phyloP scores from a whole-genome alignment of 2,888 invertebrate species.

The Dasysyrphus tricinctus region DNA sequence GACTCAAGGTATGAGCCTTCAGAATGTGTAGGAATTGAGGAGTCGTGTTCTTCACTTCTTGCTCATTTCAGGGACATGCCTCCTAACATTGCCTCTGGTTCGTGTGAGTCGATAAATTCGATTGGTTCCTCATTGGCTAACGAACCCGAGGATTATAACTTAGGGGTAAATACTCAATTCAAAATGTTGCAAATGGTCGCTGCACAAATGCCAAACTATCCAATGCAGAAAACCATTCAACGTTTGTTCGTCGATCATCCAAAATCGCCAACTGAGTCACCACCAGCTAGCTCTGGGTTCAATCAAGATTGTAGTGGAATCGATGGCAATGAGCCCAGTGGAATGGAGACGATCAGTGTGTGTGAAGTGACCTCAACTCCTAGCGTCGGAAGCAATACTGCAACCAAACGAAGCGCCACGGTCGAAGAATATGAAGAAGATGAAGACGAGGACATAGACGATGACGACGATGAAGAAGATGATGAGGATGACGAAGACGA shows the following conservation, averaged over 20 bases:
- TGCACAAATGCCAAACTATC: constrained; percentile 80
- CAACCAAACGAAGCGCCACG: constrained; percentile 69
- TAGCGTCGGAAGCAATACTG: constrained; percentile 56
- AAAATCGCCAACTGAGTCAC: constrained; percentile 83
- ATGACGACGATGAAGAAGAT: constrained; percentile 80
- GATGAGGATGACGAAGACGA: constrained; percentile 80
- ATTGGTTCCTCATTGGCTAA: constrained; percentile 74
- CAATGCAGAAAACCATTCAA: constrained; percentile 79
- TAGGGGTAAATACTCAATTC: constrained; percentile 78
- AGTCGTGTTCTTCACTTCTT: constrained; percentile 66
- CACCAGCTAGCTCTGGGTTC: constrained; percentile 73
- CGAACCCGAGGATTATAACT: constrained; percentile 78
- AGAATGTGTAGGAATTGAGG: constrained; percentile 51
- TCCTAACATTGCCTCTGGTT: constrained; percentile 71
- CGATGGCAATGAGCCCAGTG: constrained; percentile 32
- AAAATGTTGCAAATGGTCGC: constrained; percentile 82
- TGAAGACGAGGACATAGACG: constrained; percentile 80
- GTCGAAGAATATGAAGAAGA: constrained; percentile 77
- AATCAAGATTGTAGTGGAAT: constrained; percentile 55
- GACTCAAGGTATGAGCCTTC: constrained; percentile 74
- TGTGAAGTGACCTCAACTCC: constrained; percentile 45
- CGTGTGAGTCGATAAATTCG: constrained; percentile 78
- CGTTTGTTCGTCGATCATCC: constrained; percentile 83
- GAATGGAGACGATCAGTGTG: constrained; percentile 38
- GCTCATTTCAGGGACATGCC: constrained; percentile 69